These are phyloP conservation scores for Gobiocypris rarus DNA, from an alignment of 2,113 vertebrate genomes.

Conservation along the genomic window DNA sequence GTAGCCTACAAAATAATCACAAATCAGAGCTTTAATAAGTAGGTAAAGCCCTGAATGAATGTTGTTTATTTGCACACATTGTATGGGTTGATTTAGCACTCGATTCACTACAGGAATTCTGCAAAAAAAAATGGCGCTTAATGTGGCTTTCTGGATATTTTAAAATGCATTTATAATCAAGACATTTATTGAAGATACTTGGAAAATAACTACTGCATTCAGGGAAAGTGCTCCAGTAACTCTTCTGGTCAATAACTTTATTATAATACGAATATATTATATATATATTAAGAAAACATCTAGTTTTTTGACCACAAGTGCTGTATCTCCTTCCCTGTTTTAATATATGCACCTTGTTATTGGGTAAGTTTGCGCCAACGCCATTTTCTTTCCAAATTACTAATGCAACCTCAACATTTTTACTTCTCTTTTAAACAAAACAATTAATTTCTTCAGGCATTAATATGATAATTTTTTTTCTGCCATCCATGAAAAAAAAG, in stretches of 20 bases:
- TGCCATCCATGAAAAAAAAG: too few relatives aligned
- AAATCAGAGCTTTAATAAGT: not conserved
- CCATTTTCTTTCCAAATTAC: too few relatives aligned
- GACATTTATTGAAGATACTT: not conserved
- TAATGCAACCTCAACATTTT: too few relatives aligned
- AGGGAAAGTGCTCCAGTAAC: not conserved
- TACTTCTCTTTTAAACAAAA: too few relatives aligned
- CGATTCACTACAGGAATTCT: not conserved
- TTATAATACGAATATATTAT: not conserved
- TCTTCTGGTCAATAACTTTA: not conserved
- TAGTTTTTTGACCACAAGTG: too few relatives aligned
- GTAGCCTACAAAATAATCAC: not conserved
- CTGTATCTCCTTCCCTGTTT: too few relatives aligned
- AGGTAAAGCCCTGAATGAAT: not conserved
- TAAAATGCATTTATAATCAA: not conserved
- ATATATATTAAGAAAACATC: too few relatives aligned
- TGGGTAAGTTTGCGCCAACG: too few relatives aligned
- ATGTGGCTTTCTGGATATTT: not conserved
- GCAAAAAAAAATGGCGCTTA: not conserved
- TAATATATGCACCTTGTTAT: too few relatives aligned
- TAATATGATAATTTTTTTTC: not conserved
- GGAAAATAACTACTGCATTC: not conserved
- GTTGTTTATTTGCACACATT: not conserved
- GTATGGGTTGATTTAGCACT: not conserved
- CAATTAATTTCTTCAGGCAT: not conserved